Base-by-base conservation (phyloP, 1,140 invertebrate species). In the Lysiphlebus fabarum region DNA sequence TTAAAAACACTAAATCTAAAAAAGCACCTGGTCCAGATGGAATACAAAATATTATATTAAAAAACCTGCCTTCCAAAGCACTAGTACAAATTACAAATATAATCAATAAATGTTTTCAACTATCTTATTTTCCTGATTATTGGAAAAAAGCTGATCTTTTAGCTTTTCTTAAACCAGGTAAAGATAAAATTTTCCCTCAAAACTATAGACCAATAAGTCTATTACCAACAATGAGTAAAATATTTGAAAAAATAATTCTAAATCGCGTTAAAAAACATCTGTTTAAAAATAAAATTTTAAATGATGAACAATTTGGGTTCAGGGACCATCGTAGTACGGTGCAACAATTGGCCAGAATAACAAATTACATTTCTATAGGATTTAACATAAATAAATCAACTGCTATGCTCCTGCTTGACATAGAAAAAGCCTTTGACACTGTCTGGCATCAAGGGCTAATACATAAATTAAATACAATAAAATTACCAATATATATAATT, bases 191-290 rank as follows among this genome's bases (percentile, higher is more conserved):
- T 9, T 12, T 37, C 8, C 59, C 68, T 1, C 9, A 8, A 7
- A 71, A 53, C 41, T 75, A 76, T 53, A 61, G 73, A 33, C 75
- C 76, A 26, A 78, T 77, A n/a, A 68, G 65, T 45, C 58, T 76
- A 2, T 65, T 75, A 4, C 50, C 58, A 10, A 63, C 57, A 7
- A 10, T 75, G 5, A 63, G 63, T 11, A 76, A 77, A 65, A 37
- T 75, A 10, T 44, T 68, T 2, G 75, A 75, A 67, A 69, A 42
- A 40, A 53, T 70, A 2, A 63, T 76, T 1, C 48, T 69, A 4
- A 63, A 56, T n/a, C 56, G 70, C 61, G 17, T 70, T 0, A 67
- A 62, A 45, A 43, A 59, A 6, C 49, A 62, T 9, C 43, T 51
- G 50, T 38, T 26, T 6, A 9, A 34, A 51, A 44, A 65, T 1